A percentile compares a stretch with the other conserved stretches of the same genome.
Conservation (phyloP, 37 sponge, comb jelly and placozoan species). For the Dysidea cf. avara region DNA sequence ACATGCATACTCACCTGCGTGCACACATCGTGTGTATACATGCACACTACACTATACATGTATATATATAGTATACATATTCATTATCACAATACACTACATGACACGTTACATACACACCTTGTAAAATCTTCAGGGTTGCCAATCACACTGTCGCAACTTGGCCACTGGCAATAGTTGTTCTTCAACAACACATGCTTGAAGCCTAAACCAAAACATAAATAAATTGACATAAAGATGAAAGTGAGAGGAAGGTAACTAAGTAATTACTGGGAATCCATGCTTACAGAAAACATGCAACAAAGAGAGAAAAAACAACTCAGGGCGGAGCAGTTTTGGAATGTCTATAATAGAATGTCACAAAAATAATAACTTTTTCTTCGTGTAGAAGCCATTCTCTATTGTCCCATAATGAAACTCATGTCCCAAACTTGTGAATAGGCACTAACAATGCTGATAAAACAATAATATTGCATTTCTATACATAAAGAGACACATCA, state of each 20-base stretch:
- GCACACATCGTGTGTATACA: neutral
- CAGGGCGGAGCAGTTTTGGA: conserved; percentile 5
- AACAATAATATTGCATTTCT: too few species aligned
- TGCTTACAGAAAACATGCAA: neutral
- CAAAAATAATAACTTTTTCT: too few species aligned
- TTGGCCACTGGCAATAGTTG: conserved; percentile 44
- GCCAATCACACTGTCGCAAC: conserved; percentile 18
- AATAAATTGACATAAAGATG: neutral
- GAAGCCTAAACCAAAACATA: too few species aligned
- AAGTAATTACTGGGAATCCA: neutral
- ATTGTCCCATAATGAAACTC: too few species aligned
- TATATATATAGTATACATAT: neutral
- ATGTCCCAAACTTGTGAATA: too few species aligned
- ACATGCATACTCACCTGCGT: neutral
- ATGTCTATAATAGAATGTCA: conserved; percentile 1
- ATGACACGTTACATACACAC: conserved; percentile 9
- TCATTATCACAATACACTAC: too few species aligned
- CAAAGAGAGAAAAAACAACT: too few species aligned
- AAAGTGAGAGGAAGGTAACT: neutral
- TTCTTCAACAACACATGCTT: conserved; percentile 3
- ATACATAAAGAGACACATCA: too few species aligned
- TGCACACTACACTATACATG: neutral
- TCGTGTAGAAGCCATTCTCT: too few species aligned
- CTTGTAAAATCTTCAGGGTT: conserved; percentile 2
- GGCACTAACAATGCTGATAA: too few species aligned